Conservation (phyloP, 92 coral and sea anemone genomes). For the Anthopleura xanthogrammica region DNA sequence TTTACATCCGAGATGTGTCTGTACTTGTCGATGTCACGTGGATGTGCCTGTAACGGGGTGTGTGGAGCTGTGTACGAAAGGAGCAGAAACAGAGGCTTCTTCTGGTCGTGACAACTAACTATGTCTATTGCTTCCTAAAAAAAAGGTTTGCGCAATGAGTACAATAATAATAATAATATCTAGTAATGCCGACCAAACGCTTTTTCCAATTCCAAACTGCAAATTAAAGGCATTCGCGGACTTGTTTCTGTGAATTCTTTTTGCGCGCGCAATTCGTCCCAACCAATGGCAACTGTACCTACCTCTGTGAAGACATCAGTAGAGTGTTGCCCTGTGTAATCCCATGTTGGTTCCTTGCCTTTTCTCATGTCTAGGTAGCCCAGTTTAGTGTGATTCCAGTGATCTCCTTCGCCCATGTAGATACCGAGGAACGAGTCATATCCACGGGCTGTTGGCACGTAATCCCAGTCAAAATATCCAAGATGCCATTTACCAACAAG, state of each 20-base stretch:
- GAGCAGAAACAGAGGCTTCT: conserved; percentile 25
- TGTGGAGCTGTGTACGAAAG: conserved; percentile 36
- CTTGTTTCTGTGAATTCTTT: too few species aligned
- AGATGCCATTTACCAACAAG: conserved; percentile 38
- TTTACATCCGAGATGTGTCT: background rate
- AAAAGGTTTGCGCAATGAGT: background rate
- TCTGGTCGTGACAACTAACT: background rate
- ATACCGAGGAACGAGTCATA: conserved; percentile 31
- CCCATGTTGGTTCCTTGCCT: conserved; percentile 14
- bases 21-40: conserved; percentile 26
- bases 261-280: too few species aligned
- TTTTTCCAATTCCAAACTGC: too few species aligned
- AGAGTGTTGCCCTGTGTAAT: conserved; percentile 24
- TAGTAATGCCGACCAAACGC: background rate
- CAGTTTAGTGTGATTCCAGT: conserved; percentile 30
- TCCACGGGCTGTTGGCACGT: conserved; percentile 32
- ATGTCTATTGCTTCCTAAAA: conserved; percentile 35
- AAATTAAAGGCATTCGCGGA: too few species aligned
- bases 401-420: conserved; percentile 31
- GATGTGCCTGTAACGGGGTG: conserved; percentile 42
- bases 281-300: background rate
- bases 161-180: too few species aligned
- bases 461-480: conserved; percentile 35
- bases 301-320: conserved; percentile 36
- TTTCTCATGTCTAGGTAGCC: conserved; percentile 37